These are phyloP conservation scores for Coryphaenoides rupestris DNA, from an alignment of 2,113 vertebrate genomes.

Conservation along the genomic window DNA sequence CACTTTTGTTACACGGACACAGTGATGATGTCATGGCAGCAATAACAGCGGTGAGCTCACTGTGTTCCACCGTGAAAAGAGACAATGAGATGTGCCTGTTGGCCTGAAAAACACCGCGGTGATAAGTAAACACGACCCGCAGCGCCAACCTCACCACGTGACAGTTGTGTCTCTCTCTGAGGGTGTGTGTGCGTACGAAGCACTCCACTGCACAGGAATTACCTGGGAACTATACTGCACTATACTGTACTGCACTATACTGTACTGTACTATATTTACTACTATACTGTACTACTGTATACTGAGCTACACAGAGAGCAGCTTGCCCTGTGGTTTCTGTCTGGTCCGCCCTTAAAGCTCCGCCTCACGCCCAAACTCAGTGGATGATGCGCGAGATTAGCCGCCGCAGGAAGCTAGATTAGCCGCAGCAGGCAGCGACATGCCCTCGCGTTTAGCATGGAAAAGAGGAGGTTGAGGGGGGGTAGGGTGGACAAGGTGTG, in stretches of 20 bases:
- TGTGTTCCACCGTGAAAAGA: slow-evolving; percentile 52
- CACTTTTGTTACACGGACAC: slow-evolving; percentile 46
- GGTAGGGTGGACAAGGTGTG: slow-evolving; percentile 50
- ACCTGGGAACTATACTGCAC: too few relatives aligned
- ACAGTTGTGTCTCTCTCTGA: slow-evolving; percentile 7
- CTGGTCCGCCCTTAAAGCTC: slow-evolving; percentile 33
- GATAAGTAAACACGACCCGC: slow-evolving; percentile 8
- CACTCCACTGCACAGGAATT: background rate
- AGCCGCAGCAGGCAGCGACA: slow-evolving; percentile 70
- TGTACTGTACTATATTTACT: too few relatives aligned
- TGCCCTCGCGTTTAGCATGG: slow-evolving; percentile 57
- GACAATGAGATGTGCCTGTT: slow-evolving; percentile 52
- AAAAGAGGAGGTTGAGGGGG: slow-evolving; percentile 34
- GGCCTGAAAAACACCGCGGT: slow-evolving; percentile 47
- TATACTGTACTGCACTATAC: too few relatives aligned
- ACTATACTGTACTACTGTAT: too few relatives aligned
- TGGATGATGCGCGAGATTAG: slow-evolving; percentile 75
- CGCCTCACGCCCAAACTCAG: slow-evolving; percentile 63
- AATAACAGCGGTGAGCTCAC: slow-evolving; percentile 63
- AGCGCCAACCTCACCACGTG: slow-evolving; percentile 30
- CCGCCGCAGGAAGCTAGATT: slow-evolving; percentile 69
- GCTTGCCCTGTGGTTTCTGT: too few relatives aligned
- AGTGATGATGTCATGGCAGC: slow-evolving; percentile 64
- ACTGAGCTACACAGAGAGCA: too few relatives aligned
- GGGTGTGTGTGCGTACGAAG: background rate